phyloP scores from a whole-genome alignment of 2,888 invertebrate genomes.

The Clunio marinus region DNA sequence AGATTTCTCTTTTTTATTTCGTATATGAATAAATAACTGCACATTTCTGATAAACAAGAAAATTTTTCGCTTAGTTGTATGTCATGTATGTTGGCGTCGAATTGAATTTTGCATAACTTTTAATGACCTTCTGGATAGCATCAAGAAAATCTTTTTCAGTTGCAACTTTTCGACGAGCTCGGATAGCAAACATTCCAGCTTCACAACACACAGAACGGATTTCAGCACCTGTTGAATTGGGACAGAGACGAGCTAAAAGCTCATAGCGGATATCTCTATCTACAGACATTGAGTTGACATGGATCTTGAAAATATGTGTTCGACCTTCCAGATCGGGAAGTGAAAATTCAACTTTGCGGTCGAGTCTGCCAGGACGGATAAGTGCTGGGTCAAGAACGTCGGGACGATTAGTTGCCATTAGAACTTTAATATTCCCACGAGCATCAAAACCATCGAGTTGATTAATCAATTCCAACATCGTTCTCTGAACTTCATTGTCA shows the following conservation, averaged over 20 bases:
- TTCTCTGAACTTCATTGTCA: constrained; percentile 96
- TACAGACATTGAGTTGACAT: constrained; percentile 97
- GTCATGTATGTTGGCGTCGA: constrained; percentile 95
- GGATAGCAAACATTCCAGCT: constrained; percentile 99
- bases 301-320: constrained; percentile 97
- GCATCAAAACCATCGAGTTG: constrained; percentile 99
- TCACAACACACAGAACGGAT: constrained; percentile 95
- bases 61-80: constrained; percentile 91
- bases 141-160: constrained; percentile 99
- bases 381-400: constrained; percentile 98
- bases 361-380: constrained; percentile 95
- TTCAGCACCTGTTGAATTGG: constrained; percentile 92
- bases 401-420: constrained; percentile 99
- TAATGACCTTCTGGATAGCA: constrained; percentile 97
- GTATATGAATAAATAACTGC: too few relatives aligned
- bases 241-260: constrained; percentile 90
- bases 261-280: constrained; percentile 98
- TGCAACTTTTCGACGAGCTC: constrained; percentile 96
- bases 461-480: constrained; percentile 98
- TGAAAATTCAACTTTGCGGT: constrained; percentile 97
- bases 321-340: constrained; percentile 95
- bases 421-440: constrained; percentile 93
- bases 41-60: too few relatives aligned
- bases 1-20: too few relatives aligned
- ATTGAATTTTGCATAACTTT: constrained; percentile 92